Conservation (phyloP, 92 coral and sea anemone genomes). For the Parazoanthus atlanticus region DNA sequence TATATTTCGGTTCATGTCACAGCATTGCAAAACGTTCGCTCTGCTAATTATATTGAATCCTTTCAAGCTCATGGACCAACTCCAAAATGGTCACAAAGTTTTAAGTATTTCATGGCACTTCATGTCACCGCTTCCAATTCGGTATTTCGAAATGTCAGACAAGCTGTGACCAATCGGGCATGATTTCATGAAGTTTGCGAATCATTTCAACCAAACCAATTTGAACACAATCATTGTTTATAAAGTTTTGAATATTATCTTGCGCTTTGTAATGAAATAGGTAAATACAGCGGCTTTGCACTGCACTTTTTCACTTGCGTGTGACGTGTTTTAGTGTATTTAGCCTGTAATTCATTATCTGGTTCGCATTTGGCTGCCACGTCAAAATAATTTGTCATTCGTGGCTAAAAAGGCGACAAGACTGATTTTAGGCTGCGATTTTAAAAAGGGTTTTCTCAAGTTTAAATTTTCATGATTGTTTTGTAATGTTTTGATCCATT, state of each 20-base stretch:
- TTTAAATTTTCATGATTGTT: neutral
- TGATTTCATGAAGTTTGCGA: neutral
- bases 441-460: neutral
- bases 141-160: conserved; percentile 19
- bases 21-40: conserved; percentile 6
- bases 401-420: neutral
- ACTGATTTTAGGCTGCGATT: neutral
- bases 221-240: conserved; percentile 10
- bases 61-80: conserved; percentile 13
- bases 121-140: neutral
- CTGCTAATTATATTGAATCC: conserved; percentile 16
- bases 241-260: conserved; percentile 13
- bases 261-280: conserved; percentile 5
- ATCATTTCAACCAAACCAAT: conserved; percentile 8
- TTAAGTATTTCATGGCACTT: conserved; percentile 9
- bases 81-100: neutral
- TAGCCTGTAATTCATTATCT: conserved; percentile 3
- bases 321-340: conserved; percentile 1
- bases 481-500: neutral
- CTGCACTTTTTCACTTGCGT: conserved; percentile 13
- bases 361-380: neutral
- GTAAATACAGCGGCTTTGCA: conserved; percentile 18
- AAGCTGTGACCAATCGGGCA: conserved; percentile 17
- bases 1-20: conserved; percentile 6
- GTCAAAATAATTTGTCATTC: neutral